These are phyloP conservation scores for Aricia agestis DNA, from an alignment of 1,140 invertebrate genomes.

Conservation along the genomic window DNA sequence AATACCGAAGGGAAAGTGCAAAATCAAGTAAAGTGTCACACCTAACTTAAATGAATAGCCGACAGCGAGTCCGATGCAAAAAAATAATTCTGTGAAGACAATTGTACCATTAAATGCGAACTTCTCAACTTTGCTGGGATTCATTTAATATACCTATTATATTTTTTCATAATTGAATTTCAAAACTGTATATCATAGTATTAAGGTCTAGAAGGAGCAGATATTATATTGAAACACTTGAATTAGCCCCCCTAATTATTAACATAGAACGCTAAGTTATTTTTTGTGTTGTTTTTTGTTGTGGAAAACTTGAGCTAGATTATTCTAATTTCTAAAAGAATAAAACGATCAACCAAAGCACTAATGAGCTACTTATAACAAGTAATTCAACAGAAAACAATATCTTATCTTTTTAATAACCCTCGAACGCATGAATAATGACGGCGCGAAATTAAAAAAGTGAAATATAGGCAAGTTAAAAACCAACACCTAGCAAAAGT, in stretches of 20 bases:
- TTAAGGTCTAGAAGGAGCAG: no score
- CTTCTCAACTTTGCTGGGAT: neutral
- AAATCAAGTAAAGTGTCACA: neutral
- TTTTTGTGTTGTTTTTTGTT: no score
- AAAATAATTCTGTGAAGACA: neutral
- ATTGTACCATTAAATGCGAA: neutral
- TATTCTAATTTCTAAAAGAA: neutral
- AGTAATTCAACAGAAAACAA: neutral
- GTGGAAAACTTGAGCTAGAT: no score
- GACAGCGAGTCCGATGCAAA: neutral
- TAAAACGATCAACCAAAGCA: neutral
- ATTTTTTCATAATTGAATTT: no score
- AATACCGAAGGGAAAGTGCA: neutral
- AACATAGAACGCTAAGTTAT: no score
- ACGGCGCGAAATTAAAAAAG: neutral
- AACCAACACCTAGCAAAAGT: constrained; percentile 13
- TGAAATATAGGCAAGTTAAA: constrained; percentile 12
- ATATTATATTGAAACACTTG: no score
- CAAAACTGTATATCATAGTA: no score
- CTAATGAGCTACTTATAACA: neutral
- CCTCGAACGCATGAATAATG: neutral
- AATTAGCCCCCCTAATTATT: no score
- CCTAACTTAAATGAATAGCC: neutral
- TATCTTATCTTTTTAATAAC: constrained; percentile 6
- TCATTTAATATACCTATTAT: no score